phyloP scores from a whole-genome alignment of 2,888 invertebrate species.

The Copidosoma aretas region DNA sequence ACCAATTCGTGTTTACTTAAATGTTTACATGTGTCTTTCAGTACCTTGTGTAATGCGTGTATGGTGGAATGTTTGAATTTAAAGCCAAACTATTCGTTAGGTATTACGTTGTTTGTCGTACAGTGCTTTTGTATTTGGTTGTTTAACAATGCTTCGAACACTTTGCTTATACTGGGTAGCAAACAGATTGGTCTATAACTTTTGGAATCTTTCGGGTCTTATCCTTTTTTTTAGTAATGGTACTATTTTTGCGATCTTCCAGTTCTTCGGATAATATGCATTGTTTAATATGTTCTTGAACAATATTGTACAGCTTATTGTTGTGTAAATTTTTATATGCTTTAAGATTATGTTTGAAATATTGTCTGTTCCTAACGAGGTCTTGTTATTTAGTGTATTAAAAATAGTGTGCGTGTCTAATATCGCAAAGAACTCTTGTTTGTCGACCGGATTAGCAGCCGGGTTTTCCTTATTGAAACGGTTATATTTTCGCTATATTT shows the following conservation, averaged over 20 bases:
- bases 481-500: too few species aligned
- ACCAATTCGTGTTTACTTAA: conserved; percentile 17
- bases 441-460: too few species aligned
- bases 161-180: conserved; percentile 38
- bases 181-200: conserved; percentile 44
- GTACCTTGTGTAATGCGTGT: conserved; percentile 37
- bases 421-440: too few species aligned
- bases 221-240: conserved; percentile 36
- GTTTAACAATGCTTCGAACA: conserved; percentile 38
- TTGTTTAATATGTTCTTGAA: conserved; percentile 37
- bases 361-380: conserved; percentile 31
- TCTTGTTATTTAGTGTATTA: conserved; percentile 15
- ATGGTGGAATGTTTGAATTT: conserved; percentile 34
- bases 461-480: too few species aligned
- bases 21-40: conserved; percentile 15
- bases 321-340: conserved; percentile 16
- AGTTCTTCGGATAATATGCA: conserved; percentile 24
- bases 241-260: conserved; percentile 38
- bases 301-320: conserved; percentile 13
- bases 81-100: conserved; percentile 41
- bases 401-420: too few species aligned
- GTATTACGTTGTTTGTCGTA: conserved; percentile 15
- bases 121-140: not conserved
- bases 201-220: conserved; percentile 14
- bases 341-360: conserved; percentile 31